phyloP scores from a whole-genome alignment of 2,888 invertebrate species.

The Alsophila aescularia region DNA sequence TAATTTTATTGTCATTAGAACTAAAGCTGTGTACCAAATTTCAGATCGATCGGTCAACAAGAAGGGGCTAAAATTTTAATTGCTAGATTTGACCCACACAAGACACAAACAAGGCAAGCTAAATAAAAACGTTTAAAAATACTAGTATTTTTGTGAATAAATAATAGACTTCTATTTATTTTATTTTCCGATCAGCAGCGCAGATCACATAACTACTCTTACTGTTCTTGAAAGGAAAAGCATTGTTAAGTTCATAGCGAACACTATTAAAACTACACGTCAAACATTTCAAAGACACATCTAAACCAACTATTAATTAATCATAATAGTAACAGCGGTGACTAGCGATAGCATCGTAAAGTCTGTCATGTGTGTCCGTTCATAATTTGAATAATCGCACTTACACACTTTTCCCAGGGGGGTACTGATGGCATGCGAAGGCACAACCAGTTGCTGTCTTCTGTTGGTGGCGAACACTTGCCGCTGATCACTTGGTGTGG shows the following conservation, averaged over 20 bases:
- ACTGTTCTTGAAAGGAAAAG: too few species aligned
- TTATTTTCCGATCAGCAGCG: too few species aligned
- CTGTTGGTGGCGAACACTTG: conserved; percentile 48
- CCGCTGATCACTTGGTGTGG: conserved; percentile 25
- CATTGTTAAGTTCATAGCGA: background rate
- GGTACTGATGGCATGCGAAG: conserved; percentile 49
- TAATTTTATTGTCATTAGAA: too few species aligned
- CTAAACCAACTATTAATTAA: conserved; percentile 28
- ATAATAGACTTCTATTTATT: too few species aligned
- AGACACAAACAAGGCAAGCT: too few species aligned
- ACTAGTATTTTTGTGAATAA: too few species aligned
- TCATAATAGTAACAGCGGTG: conserved; percentile 38
- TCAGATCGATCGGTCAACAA: too few species aligned
- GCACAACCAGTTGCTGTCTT: conserved; percentile 54
- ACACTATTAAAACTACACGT: background rate
- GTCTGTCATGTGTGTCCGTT: conserved; percentile 25
- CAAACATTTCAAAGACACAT: conserved; percentile 12
- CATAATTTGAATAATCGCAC: conserved; percentile 47
- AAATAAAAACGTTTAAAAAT: too few species aligned
- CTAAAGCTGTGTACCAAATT: too few species aligned
- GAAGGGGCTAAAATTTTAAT: too few species aligned
- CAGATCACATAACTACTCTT: too few species aligned
- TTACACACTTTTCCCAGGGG: conserved; percentile 51
- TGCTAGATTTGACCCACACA: too few species aligned
- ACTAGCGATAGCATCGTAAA: conserved; percentile 37